phyloP scores from a whole-genome alignment of 2,113 vertebrate species.

The Oophaga pumilio region DNA sequence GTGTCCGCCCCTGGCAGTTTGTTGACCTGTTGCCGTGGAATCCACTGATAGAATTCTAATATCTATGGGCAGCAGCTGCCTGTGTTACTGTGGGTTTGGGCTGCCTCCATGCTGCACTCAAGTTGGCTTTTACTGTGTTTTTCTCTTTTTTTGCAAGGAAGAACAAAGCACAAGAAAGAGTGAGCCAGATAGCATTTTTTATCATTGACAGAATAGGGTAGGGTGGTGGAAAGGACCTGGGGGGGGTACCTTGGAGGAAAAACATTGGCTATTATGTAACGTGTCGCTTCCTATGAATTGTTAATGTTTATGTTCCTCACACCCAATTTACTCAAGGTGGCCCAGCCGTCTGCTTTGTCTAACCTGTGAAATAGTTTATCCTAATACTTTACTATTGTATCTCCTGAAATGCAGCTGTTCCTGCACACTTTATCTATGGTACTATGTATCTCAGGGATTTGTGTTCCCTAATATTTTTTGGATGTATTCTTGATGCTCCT shows the following conservation, averaged over 20 bases:
- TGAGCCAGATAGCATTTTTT: background rate
- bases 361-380: background rate
- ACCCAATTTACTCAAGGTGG: background rate
- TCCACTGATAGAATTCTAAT: background rate
- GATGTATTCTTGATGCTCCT: background rate
- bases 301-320: background rate
- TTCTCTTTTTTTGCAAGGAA: background rate
- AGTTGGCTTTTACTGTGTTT: background rate
- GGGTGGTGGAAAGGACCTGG: background rate
- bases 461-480: background rate
- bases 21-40: background rate
- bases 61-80: background rate
- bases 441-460: background rate
- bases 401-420: background rate
- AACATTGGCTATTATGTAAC: background rate
- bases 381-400: background rate
- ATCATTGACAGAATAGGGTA: background rate
- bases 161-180: background rate
- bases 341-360: background rate
- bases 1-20: background rate
- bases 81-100: background rate
- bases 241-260: background rate
- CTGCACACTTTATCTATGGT: background rate
- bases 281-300: slow-evolving; percentile 11
- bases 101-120: background rate